Percentiles rank a stretch among this genome's conserved stretches.
Conservation (phyloP, 1,140 invertebrate species). For the Ectropis grisescens region DNA sequence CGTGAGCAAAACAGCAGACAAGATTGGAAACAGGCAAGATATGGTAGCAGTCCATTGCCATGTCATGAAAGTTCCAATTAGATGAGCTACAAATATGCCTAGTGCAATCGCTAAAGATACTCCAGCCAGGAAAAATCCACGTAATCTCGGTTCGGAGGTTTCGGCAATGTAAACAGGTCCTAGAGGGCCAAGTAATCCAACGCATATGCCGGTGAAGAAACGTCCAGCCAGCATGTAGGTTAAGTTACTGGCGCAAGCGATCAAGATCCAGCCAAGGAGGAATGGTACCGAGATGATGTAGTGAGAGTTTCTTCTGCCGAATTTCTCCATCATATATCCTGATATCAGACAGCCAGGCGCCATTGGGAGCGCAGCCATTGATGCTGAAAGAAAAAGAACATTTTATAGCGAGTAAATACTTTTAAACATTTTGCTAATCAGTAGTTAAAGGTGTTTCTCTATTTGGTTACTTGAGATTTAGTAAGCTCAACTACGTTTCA, state of each 20-base stretch:
- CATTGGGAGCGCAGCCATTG: slow-evolving; percentile 73
- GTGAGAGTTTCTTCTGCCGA: slow-evolving; percentile 76
- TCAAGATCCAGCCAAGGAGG: slow-evolving; percentile 76
- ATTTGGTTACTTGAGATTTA: slow-evolving; percentile 1
- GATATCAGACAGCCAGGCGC: slow-evolving; percentile 72
- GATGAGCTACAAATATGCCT: slow-evolving; percentile 71
- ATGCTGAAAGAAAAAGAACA: slow-evolving; percentile 53
- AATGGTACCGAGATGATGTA: slow-evolving; percentile 74
- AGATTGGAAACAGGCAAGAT: slow-evolving; percentile 63
- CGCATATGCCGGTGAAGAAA: slow-evolving; percentile 75
- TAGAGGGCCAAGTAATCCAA: slow-evolving; percentile 66
- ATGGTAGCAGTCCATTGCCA: slow-evolving; percentile 73
- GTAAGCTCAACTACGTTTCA: no score
- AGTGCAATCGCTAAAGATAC: slow-evolving; percentile 70
- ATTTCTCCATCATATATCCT: slow-evolving; percentile 75
- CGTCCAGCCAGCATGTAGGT: slow-evolving; percentile 73
- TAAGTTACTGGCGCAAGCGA: slow-evolving; percentile 68
- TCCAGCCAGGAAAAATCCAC: slow-evolving; percentile 71
- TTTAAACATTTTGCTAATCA: no score
- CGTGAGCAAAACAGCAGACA: slow-evolving; percentile 55
- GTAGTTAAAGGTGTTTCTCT: no score
- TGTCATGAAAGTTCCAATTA: slow-evolving; percentile 72
- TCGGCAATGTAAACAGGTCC: slow-evolving; percentile 72
- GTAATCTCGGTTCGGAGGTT: slow-evolving; percentile 69
- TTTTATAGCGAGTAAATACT: no score